A percentile compares a stretch with the other conserved stretches of the same genome.
phyloP scores from a whole-genome alignment of 2,113 vertebrate genomes.

The Coryphaenoides rupestris region DNA sequence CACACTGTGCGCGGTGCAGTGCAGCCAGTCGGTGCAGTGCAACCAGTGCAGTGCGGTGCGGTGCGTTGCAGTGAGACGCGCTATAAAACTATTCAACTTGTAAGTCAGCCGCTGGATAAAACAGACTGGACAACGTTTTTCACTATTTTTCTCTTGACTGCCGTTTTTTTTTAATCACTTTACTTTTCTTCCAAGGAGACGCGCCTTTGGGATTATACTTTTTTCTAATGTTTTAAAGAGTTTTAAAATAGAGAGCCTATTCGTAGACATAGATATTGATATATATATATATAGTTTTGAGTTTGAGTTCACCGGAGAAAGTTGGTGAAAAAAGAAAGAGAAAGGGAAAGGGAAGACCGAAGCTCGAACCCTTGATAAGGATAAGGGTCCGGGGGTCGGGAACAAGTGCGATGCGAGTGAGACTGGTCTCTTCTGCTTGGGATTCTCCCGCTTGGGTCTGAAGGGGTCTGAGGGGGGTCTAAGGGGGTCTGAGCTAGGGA shows the following conservation, averaged over 20 bases:
- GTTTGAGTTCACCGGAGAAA: not conserved
- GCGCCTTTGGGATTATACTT: slow-evolving; percentile 57
- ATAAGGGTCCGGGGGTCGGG: slow-evolving; percentile 7
- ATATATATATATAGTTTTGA: not conserved
- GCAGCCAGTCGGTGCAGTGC: slow-evolving; percentile 53
- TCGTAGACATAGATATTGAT: slow-evolving; percentile 4
- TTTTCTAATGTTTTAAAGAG: slow-evolving; percentile 24
- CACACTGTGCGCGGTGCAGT: slow-evolving; percentile 47
- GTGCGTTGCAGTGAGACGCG: too few relatives aligned
- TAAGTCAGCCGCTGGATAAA: slow-evolving; percentile 47
- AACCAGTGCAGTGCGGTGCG: slow-evolving; percentile 30
- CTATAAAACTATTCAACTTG: too few relatives aligned
- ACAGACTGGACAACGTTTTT: slow-evolving; percentile 42
- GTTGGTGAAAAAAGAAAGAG: too few relatives aligned
- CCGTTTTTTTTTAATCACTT: not conserved
- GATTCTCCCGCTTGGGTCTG: slow-evolving; percentile 67
- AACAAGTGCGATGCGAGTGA: slow-evolving; percentile 61
- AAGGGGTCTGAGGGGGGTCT: too few relatives aligned
- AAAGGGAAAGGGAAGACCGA: too few relatives aligned
- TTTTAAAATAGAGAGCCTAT: slow-evolving; percentile 16
- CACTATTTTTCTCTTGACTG: slow-evolving; percentile 3
- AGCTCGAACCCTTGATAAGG: not conserved
- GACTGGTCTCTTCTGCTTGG: slow-evolving; percentile 60
- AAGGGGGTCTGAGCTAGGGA: slow-evolving; percentile 69
- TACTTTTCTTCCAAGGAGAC: slow-evolving; percentile 40